Evolutionary conservation across 2,113 vertebrate genomes (phyloP).

Genomic region (Cygnus buccinator): DNA sequence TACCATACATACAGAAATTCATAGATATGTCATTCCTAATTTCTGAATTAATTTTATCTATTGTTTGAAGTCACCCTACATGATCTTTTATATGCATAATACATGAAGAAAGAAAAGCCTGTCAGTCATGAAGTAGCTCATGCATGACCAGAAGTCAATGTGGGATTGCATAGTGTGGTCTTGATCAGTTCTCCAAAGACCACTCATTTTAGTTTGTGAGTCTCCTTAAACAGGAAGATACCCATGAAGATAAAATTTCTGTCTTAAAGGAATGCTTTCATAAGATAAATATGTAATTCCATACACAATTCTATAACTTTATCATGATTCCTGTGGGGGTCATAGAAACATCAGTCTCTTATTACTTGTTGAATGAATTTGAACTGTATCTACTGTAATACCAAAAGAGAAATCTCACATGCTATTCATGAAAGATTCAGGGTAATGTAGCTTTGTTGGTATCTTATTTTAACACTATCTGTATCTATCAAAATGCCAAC

Average conservation of each 20-base stretch:
- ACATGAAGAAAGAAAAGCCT: constrained; percentile 6
- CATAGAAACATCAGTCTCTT: not conserved
- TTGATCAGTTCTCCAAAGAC: not conserved
- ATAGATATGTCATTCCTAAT: not conserved
- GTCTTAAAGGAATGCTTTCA: not conserved
- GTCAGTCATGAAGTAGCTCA: not conserved
- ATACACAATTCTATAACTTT: not conserved
- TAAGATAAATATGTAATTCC: not conserved
- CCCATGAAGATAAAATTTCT: not conserved
- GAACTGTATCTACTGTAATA: not conserved
- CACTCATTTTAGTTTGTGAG: not conserved
- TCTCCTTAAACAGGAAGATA: not conserved
- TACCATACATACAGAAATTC: not conserved
- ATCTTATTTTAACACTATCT: not conserved
- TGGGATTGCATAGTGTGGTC: not conserved
- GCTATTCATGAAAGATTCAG: not conserved
- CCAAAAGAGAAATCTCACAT: not conserved
- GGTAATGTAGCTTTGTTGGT: not conserved
- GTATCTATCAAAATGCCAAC: not conserved
- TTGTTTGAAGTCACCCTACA: not conserved
- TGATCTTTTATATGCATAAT: constrained; percentile 30
- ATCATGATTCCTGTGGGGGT: not conserved
- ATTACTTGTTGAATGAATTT: not conserved
- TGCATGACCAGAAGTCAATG: not conserved
- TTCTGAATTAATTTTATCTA: not conserved